Evolutionary conservation across 2,113 vertebrate genomes (phyloP).

Genomic region (Choloepus hoffmanni): DNA sequence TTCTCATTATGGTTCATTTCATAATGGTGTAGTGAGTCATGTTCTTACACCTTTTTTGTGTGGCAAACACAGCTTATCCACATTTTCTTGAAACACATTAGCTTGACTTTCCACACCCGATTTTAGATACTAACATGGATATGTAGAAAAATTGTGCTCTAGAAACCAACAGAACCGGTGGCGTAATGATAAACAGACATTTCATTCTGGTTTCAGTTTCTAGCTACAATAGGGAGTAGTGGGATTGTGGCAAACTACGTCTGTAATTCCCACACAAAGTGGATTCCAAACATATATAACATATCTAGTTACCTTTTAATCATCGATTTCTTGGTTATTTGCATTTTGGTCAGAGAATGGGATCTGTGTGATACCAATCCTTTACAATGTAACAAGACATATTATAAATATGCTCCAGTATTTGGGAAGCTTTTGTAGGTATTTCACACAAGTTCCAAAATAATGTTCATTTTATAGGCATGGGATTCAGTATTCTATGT

Average conservation of each 20-base stretch:
- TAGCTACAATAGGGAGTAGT: not conserved
- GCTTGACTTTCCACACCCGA: not conserved
- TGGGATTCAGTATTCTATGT: not conserved
- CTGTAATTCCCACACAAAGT: not conserved
- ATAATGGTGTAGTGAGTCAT: not conserved
- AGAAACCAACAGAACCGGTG: not conserved
- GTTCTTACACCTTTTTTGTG: not conserved
- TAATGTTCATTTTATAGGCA: not conserved
- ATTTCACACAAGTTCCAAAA: not conserved
- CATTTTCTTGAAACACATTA: not conserved
- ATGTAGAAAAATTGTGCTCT: not conserved
- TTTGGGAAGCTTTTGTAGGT: not conserved
- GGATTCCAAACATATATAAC: not conserved
- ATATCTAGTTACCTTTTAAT: not conserved
- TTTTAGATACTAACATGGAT: not conserved
- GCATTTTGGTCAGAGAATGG: not conserved
- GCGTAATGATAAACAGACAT: not conserved
- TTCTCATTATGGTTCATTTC: not conserved
- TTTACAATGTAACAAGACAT: constrained; percentile 17
- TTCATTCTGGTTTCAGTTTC: not conserved
- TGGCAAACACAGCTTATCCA: not conserved
- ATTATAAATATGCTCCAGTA: not conserved
- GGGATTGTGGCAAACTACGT: not conserved
- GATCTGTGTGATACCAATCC: not conserved
- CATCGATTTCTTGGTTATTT: constrained; percentile 14